phyloP scores from a whole-genome alignment of 2,113 vertebrate species.

The Sardina pilchardus region DNA sequence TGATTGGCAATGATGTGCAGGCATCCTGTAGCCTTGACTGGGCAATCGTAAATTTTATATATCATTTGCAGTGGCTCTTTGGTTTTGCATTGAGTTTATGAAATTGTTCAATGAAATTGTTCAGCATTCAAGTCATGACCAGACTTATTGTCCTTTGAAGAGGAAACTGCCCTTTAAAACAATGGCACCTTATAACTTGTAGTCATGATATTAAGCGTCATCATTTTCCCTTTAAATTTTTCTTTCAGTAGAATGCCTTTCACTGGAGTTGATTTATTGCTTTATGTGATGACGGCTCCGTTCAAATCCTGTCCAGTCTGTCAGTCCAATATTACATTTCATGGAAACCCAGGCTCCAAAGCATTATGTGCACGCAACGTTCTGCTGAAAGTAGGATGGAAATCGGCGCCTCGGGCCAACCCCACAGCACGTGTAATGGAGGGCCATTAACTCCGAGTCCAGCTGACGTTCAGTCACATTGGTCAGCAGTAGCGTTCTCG shows the following conservation, averaged over 20 bases:
- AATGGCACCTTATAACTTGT: background rate
- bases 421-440: background rate
- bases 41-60: background rate
- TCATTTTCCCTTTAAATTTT: background rate
- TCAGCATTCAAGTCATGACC: background rate
- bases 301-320: background rate
- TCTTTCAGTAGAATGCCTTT: background rate
- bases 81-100: background rate
- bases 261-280: background rate
- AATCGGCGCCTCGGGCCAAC: background rate
- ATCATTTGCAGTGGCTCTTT: background rate
- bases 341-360: background rate
- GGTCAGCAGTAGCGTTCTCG: background rate
- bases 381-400: background rate
- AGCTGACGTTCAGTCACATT: background rate
- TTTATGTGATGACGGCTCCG: background rate
- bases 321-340: background rate
- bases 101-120: background rate
- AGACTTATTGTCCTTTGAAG: background rate
- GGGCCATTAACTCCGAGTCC: background rate
- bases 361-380: background rate
- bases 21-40: conserved; percentile 14
- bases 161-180: background rate
- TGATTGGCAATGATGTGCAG: background rate
- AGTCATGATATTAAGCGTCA: background rate